Base-by-base conservation (phyloP, 2,797 vertebrate species). In the Synanceia verrucosa region DNA sequence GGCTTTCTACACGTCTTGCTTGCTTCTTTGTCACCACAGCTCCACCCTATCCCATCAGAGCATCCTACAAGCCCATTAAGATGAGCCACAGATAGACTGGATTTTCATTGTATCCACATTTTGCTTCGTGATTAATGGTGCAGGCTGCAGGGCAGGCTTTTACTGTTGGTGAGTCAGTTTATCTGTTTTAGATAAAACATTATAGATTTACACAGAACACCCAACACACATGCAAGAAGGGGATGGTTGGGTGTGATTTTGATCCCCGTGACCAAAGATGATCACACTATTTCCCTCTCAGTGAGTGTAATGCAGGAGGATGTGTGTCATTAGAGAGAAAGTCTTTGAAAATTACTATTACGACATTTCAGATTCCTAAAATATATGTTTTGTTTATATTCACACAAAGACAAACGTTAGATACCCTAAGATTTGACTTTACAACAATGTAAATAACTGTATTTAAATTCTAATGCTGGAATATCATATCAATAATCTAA, bases 41-140 rank as follows among this genome's bases (percentile, higher is more conserved):
- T 60, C 14, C 52, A 37, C 48, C 23, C 19, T 51, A 21, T 66
- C 21, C 34, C 52, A 62, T 67, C 57, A 60, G 23, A 74, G 36
- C 57, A 57, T 74, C 53, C 51, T 75, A 39, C 53, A 74, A 72
- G 46, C 44, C 78, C 67, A 86, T 80, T 89, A 83, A 80, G 78
- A 80, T 83, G 39, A 58, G 26, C 64, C n/a, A 13, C 46, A 73
- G 68, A 86, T 73, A 81, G 51, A 65, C 46, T 10, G 18, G 31
- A 61, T 68, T 71, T 77, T 84, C 58, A 78, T 78, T 83, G 65
- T 67, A 53, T 83, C 65, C 73, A 75, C 72, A 73, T 85, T 79
- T 82, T 76, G 52, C 73, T 18, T 66, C 28, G 63, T 83, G 71
- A 84, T 85, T 78, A 84, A 80, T 63, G 72, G 33, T 12, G 41